These are phyloP conservation scores for Drosophila meridiana DNA, from an alignment of 2,888 invertebrate genomes.

Conservation along the genomic window DNA sequence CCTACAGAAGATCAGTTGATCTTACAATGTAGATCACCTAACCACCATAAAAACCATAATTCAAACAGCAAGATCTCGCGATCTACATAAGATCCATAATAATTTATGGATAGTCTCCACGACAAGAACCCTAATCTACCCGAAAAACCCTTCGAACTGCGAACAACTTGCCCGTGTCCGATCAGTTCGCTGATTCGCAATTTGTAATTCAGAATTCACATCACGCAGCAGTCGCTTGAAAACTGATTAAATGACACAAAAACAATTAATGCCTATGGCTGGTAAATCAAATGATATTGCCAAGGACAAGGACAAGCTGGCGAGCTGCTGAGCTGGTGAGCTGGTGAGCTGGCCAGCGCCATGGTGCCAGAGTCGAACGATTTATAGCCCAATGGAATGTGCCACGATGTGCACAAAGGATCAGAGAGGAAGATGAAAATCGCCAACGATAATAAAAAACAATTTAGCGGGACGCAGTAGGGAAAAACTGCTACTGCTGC, in stretches of 20 bases:
- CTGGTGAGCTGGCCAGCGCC: constrained; percentile 53
- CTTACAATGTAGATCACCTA: neutral
- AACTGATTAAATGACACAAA: constrained; percentile 68
- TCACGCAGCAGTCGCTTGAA: constrained; percentile 54
- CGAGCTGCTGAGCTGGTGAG: constrained; percentile 5
- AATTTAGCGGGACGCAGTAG: constrained; percentile 46
- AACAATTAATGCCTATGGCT: constrained; percentile 75
- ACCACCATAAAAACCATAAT: neutral
- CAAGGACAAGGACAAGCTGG: constrained; percentile 51
- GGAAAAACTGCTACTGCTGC: neutral
- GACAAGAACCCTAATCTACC: neutral
- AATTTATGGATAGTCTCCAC: neutral
- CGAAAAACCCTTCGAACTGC: neutral
- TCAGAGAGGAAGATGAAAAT: constrained; percentile 69
- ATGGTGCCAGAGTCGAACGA: constrained; percentile 77
- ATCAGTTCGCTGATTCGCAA: constrained; percentile 3
- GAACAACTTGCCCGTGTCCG: neutral
- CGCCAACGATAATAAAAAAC: constrained; percentile 70
- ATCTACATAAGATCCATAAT: neutral
- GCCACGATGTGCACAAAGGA: constrained; percentile 71
- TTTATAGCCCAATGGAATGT: constrained; percentile 79
- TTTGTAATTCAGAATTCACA: constrained; percentile 18
- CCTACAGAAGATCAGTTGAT: neutral
- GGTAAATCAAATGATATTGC: constrained; percentile 77
- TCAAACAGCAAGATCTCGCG: neutral